Evolutionary conservation across 1,140 invertebrate species (phyloP).

Genomic region (Orussus abietinus): DNA sequence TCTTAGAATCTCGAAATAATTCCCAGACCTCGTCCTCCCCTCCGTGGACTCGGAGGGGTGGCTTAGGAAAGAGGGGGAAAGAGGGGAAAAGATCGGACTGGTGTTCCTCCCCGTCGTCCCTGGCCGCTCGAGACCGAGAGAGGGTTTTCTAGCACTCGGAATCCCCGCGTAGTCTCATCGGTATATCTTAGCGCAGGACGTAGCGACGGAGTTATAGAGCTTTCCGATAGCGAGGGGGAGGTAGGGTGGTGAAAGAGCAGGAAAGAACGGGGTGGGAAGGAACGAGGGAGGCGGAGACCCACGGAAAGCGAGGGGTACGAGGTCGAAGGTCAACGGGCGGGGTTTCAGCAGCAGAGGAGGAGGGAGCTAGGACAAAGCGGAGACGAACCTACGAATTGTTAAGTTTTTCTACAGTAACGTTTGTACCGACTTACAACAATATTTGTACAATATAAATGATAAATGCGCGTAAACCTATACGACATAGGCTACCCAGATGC

Average conservation of each 20-base stretch:
- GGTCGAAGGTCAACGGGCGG: conserved; percentile 8
- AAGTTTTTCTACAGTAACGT: conserved; percentile 54
- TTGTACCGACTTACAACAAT: conserved; percentile 54
- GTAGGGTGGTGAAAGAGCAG: conserved; percentile 11
- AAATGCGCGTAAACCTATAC: conserved; percentile 43
- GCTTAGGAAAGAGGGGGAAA: no score
- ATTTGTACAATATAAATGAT: conserved; percentile 52
- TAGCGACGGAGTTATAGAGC: no score
- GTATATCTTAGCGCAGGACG: no score
- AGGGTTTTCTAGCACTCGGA: no score
- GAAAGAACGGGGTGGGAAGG: conserved; percentile 6
- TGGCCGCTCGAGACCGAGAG: no score
- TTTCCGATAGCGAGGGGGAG: no score
- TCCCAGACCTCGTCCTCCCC: no score
- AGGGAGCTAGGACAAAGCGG: conserved; percentile 14
- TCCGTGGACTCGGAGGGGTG: no score
- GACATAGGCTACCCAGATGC: conserved; percentile 50
- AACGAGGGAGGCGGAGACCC: conserved; percentile 1
- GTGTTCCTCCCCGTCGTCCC: no score
- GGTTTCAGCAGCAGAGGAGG: background rate
- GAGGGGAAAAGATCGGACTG: no score
- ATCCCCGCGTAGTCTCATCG: no score
- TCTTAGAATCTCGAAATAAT: no score
- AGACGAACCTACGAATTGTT: conserved; percentile 43
- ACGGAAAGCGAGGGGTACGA: background rate